A percentile compares a stretch with the other conserved stretches of the same genome.
phyloP scores from a whole-genome alignment of 2,888 invertebrate genomes.

The Heliconius cydno region DNA sequence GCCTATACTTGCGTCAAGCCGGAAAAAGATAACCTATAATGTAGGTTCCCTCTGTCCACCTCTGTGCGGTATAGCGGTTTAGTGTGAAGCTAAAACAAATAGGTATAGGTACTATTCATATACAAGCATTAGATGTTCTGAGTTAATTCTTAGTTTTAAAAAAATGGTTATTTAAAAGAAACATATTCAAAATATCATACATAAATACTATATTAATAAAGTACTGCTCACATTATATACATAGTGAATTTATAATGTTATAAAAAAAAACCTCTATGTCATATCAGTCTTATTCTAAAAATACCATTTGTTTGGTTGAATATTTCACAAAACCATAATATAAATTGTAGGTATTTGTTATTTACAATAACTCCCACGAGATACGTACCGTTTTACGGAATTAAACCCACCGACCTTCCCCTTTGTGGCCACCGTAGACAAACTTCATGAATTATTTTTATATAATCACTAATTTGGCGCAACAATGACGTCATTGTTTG shows the following conservation, averaged over 20 bases:
- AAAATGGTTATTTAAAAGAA: no score
- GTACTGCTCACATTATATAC: no score
- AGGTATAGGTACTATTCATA: no score
- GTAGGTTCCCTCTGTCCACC: no score
- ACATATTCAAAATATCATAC: no score
- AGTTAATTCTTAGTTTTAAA: no score
- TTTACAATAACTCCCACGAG: conserved; percentile 76
- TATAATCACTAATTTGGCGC: background rate
- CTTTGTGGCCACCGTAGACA: conserved; percentile 44
- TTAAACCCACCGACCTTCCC: conserved; percentile 60
- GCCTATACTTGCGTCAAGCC: background rate
- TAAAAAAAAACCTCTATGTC: background rate
- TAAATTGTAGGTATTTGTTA: conserved; percentile 54
- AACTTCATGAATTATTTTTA: conserved; percentile 27
- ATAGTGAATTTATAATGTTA: background rate
- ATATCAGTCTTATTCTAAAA: background rate
- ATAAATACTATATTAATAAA: no score
- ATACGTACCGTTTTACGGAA: conserved; percentile 74
- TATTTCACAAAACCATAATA: background rate
- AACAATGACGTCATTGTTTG: background rate
- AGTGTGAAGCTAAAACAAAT: no score
- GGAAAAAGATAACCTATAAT: background rate
- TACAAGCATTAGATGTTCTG: no score
- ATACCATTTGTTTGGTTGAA: background rate
- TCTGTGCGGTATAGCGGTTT: no score